Evolutionary conservation across 2,113 vertebrate species (phyloP).

Genomic region (Cinclus mexicanus): DNA sequence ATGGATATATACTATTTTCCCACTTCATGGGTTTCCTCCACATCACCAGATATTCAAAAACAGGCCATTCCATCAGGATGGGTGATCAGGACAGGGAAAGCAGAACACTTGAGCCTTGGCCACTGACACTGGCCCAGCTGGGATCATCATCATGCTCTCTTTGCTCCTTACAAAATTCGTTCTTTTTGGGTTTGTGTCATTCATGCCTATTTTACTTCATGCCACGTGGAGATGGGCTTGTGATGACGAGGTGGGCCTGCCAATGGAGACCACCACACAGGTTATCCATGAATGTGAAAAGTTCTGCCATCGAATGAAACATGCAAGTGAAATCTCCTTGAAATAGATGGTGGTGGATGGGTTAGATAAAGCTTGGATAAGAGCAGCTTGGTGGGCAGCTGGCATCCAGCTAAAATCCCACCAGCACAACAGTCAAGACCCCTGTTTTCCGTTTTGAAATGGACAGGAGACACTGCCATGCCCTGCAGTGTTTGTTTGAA

Average conservation of each 20-base stretch:
- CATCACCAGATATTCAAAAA: background rate
- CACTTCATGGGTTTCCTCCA: background rate
- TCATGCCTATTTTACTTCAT: background rate
- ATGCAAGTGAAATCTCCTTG: background rate
- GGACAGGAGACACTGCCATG: background rate
- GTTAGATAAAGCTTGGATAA: background rate
- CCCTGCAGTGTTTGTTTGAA: background rate
- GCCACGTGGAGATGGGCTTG: background rate
- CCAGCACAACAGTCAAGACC: background rate
- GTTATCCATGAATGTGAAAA: background rate
- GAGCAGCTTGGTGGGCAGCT: background rate
- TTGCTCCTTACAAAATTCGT: background rate
- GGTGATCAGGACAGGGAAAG: background rate
- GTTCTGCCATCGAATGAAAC: rapidly evolving
- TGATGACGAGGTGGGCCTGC: background rate
- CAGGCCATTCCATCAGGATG: background rate
- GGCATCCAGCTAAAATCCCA: background rate
- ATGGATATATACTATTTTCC: background rate
- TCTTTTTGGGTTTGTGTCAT: background rate
- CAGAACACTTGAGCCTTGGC: background rate
- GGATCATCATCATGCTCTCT: background rate
- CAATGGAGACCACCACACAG: too few relatives aligned
- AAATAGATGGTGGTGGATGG: rapidly evolving
- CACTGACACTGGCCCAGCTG: too few relatives aligned
- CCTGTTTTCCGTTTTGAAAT: background rate